Evolutionary conservation across 2,113 vertebrate species (phyloP), one percentile per base, ranked within the genome.

Genomic region (Herpailurus yagouaroundi): DNA sequence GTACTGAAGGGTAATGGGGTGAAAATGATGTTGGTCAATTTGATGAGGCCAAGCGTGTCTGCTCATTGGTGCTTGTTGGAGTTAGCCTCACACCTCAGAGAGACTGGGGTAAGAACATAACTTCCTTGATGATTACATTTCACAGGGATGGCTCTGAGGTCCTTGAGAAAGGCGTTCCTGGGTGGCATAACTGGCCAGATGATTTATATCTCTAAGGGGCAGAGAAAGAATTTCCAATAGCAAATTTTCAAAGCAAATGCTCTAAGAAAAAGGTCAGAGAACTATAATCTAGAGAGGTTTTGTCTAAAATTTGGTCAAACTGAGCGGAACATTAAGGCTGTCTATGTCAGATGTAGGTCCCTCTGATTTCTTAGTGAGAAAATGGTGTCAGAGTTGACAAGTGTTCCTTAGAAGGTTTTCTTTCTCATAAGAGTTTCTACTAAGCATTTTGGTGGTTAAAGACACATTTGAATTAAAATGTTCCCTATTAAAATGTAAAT

Each of bases 401-500:
- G 3, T 0, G 18, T 68, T 87, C 36, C 19, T 92, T 76, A 84
- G 25, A 79, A n/a, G 7, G 33, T 73, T 95, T 97, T 38, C 38
- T 7, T 73, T 57, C 77, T 81, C 71, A 31, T 82, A 82, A 91
- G 9, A 8, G 25, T 50, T 90, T 66, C 45, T 80, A 7, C 57
- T 93, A 83, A 89, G 7, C 18, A 83, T 38, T 89, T 79, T 74
- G 12, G 38, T 92, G 31, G 50, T 68, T 94, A 80, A 97, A 90
- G 73, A 68, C 2, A 36, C 11, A 93, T 83, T 92, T 69, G 74
- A 76, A 96, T 93, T 52, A 87, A 97, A 98, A 95, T 80, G 73
- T 57, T 79, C 23, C 16, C 41, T 85, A 93, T 97, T 97, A 96
- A 86, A 94, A 97, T 96, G 66, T 79, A 73, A 96, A 89, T 93